Base-by-base conservation (phyloP, 2,797 vertebrate genomes). In the Synanceia verrucosa region DNA sequence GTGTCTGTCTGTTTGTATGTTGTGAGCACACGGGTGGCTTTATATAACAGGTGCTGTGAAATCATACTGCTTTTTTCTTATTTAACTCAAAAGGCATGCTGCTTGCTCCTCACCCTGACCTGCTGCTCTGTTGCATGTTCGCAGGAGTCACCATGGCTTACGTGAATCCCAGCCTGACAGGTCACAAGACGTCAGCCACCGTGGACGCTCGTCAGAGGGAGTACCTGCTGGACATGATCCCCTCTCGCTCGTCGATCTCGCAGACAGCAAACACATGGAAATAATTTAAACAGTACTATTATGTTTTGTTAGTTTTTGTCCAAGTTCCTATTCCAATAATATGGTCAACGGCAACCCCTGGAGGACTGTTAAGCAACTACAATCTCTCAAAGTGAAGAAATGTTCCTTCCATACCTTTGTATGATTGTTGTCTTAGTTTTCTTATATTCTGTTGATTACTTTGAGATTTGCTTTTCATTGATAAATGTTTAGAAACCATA, bases 191-290 rank as follows among this genome's bases (percentile, higher is more conserved):
- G 0, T 93, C 96, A 4, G 86, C 92, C 26, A 91, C 95, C 0
- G 94, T 96, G 1, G 96, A 97, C 75, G 97, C 99, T 56, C 97
- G 98, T 73, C 97, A 99, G 93, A 96, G 98, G 69, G 97, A 99
- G 83, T 99, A 98, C 88, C 97, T 99, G 77, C 94, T 99, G 87
- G 97, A 98, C 92, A 98, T 99, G 97, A 98, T 99, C 85, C 97
- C 97, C 51, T 97, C 97, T 4, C 96, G 96, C 70, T 96, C 97
- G 68, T 96, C 97, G 47, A 95, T 97, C 88, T 96, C 96, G 84
- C 97, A 99, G 84, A 95, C 97, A 0, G 95, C 97, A 89, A 96
- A 94, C 87, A 91, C 96, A 16, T 99, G 97, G 97, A 99, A 99
- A 95, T 99, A 95, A 94, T 90, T 73, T 26, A 59, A 77, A 70